Conservation (phyloP, 2,888 invertebrate species). For the Xanthorhoe spadicearia region DNA sequence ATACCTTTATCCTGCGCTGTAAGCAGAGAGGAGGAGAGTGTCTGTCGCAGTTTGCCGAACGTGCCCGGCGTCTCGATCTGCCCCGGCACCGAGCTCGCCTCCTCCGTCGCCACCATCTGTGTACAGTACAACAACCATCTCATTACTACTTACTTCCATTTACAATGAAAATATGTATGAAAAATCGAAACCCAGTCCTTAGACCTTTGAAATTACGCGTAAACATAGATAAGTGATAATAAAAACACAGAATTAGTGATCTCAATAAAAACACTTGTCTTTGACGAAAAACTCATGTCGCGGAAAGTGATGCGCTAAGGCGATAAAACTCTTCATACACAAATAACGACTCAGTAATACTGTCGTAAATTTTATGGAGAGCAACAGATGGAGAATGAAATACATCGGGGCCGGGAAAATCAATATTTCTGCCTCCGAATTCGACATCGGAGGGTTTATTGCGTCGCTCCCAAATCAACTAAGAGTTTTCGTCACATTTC, state of each 20-base stretch:
- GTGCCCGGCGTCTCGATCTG: constrained; percentile 89
- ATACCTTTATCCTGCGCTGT: constrained; percentile 93
- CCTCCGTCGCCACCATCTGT: constrained; percentile 94
- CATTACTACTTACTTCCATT: constrained; percentile 8
- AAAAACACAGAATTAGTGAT: constrained; percentile 55
- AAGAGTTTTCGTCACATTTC: constrained; percentile 50
- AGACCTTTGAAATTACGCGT: constrained; percentile 17
- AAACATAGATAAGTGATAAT: constrained; percentile 42
- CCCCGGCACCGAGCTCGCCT: constrained; percentile 85
- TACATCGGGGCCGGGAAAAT: constrained; percentile 75
- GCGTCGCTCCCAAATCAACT: constrained; percentile 56
- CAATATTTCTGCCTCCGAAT: constrained; percentile 77
- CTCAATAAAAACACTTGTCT: constrained; percentile 59
- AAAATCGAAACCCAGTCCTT: constrained; percentile 22
- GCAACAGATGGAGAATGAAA: constrained; percentile 83
- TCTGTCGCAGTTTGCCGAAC: constrained; percentile 93
- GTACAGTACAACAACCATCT: constrained; percentile 50
- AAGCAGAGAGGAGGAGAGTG: constrained; percentile 91
- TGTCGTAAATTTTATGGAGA: constrained; percentile 82
- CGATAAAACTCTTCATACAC: constrained; percentile 81
- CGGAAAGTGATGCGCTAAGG: constrained; percentile 59
- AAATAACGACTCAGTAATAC: constrained; percentile 81
- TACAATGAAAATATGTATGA: no score
- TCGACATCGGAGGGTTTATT: constrained; percentile 67
- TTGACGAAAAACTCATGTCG: constrained; percentile 66